These are phyloP conservation scores for Chelonia mydas DNA, from an alignment of 2,797 vertebrate species.

Conservation along the genomic window DNA sequence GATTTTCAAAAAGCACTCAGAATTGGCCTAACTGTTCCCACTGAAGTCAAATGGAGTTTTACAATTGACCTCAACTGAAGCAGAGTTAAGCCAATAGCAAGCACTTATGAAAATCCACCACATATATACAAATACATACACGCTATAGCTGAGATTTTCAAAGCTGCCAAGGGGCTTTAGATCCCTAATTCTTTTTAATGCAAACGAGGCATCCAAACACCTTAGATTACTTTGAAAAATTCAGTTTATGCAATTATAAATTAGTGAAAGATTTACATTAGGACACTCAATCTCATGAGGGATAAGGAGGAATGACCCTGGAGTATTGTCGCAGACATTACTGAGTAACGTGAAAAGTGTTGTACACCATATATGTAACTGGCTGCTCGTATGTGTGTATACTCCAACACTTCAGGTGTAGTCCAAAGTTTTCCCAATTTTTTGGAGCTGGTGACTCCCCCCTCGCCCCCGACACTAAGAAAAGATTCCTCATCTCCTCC, in stretches of 20 bases:
- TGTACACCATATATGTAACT: not conserved
- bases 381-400: not conserved
- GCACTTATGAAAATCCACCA: not conserved
- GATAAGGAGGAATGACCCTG: too few relatives aligned
- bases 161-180: not conserved
- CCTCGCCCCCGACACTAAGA: not conserved
- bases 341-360: not conserved
- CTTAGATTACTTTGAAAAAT: not conserved
- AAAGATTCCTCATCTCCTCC: not conserved
- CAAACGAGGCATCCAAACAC: not conserved
- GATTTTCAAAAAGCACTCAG: not conserved
- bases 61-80: not conserved
- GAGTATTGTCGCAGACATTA: not conserved
- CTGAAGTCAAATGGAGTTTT: not conserved
- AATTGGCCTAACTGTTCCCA: not conserved
- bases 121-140: not conserved
- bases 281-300: too few relatives aligned
- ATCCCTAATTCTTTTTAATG: not conserved
- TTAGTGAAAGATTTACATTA: too few relatives aligned
- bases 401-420: not conserved
- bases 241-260: too few relatives aligned
- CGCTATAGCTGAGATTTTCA: not conserved
- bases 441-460: not conserved
- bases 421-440: not conserved
- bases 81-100: fast-evolving